Evolutionary conservation across 2,113 vertebrate species (phyloP), one percentile per base, ranked within the genome.

Genomic region (Corythoichthys intestinalis): DNA sequence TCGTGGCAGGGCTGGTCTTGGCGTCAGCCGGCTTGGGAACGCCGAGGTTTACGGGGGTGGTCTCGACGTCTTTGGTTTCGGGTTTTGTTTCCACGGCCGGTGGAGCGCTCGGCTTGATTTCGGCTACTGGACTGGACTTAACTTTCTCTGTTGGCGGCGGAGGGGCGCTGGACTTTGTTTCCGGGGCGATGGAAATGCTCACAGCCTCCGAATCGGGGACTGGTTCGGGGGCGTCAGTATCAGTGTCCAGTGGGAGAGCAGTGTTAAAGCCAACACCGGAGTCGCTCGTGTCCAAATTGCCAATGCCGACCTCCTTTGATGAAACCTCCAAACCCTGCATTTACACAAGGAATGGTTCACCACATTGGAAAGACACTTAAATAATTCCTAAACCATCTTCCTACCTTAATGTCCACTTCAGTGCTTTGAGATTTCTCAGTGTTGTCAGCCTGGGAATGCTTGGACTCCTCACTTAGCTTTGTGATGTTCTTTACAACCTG

Each of bases 401-500:
- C 87, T 78, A 93, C 92, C 84, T 93, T 93, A 75, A 93, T 93
- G 75, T 92, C 92, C 67, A 93, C 90, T 81, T 93, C 92, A 35
- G 92, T 93, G 85, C 91, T 93, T 73, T 93, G 91, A 39, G 91
- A 93, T 69, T 92, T 93, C 80, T 91, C 90, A 0, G 92, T 93
- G 28, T 70, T 90, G 75, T 91, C 91, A 4, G 91, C 91, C 79
- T 91, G 91, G 65, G 92, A 93, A 65, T 91, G 87, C 12, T 90
- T 92, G 47, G 91, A 91, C 0, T 93, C 92, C 20, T 93, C 92
- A 8, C 84, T 91, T 8, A 92, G 87, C 61, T 88, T 90, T 46
- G 87, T 89, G 78, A 90, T 92, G 74, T 93, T 89, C 78, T 93
- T 91, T 3, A 93, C 92, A 78, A 93, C 92, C 92, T 93, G 71